A percentile compares a stretch with the other conserved stretches of the same genome.
phyloP scores from a whole-genome alignment of 2,797 vertebrate genomes.

The Hephaestus fuliginosus region DNA sequence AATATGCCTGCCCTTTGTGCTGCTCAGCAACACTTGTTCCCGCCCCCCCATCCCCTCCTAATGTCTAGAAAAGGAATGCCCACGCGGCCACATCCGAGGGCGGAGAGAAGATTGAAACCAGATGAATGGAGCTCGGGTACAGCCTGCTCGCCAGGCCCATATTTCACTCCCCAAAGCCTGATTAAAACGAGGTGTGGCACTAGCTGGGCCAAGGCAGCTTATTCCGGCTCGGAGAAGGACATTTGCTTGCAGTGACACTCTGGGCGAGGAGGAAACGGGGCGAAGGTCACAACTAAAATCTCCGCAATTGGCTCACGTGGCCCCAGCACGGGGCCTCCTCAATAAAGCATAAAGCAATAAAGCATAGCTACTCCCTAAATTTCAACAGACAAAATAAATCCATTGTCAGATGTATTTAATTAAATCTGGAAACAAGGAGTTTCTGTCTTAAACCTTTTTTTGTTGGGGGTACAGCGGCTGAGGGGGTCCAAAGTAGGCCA shows the following conservation, averaged over 20 bases:
- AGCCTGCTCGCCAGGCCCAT: slow-evolving; percentile 76
- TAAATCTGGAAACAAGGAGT: slow-evolving; percentile 37
- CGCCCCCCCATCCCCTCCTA: slow-evolving; percentile 6
- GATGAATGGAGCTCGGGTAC: slow-evolving; percentile 84
- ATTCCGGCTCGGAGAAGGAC: slow-evolving; percentile 63
- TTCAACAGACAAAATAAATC: slow-evolving; percentile 28
- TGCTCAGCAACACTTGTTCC: slow-evolving; percentile 55
- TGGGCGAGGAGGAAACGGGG: slow-evolving; percentile 51
- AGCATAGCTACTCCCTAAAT: slow-evolving; percentile 8
- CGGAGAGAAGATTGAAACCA: slow-evolving; percentile 87
- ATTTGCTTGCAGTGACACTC: slow-evolving; percentile 66
- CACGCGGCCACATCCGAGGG: slow-evolving; percentile 81
- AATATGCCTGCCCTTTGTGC: slow-evolving; percentile 75
- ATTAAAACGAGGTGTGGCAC: slow-evolving; percentile 83
- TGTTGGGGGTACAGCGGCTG: slow-evolving; percentile 25
- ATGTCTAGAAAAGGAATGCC: slow-evolving; percentile 82
- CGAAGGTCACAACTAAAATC: slow-evolving; percentile 57
- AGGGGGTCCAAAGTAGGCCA: slow-evolving; percentile 78
- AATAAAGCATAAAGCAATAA: slow-evolving; percentile 24
- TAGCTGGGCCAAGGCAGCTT: slow-evolving; percentile 66
- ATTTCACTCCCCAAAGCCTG: slow-evolving; percentile 86
- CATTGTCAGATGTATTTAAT: slow-evolving; percentile 32
- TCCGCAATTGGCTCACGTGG: slow-evolving; percentile 30
- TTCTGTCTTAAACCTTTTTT: slow-evolving; percentile 44
- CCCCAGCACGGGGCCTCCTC: slow-evolving; percentile 11